Evolutionary conservation across 1,140 invertebrate genomes (phyloP).

Genomic region (Heliconius eleuchia): DNA sequence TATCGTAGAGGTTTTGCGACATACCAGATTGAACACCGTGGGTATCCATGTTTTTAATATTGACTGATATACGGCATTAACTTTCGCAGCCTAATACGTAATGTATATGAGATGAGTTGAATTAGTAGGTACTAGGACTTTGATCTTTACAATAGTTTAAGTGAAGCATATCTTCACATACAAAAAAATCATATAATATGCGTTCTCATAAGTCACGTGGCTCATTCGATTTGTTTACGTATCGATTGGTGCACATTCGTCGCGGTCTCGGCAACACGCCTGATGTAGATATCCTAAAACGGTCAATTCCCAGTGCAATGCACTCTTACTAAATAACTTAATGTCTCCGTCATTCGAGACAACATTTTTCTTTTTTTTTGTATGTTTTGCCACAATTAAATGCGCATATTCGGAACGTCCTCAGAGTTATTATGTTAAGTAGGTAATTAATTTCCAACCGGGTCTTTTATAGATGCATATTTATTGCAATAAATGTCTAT

Average conservation of each 20-base stretch:
- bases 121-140: too few relatives aligned
- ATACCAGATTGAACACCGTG: too few relatives aligned
- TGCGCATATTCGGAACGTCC: constrained; percentile 55
- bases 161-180: too few relatives aligned
- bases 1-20: too few relatives aligned
- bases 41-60: too few relatives aligned
- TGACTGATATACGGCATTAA: too few relatives aligned
- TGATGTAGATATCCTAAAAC: constrained; percentile 59
- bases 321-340: constrained; percentile 73
- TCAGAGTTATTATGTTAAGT: constrained; percentile 68
- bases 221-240: constrained; percentile 56
- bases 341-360: constrained; percentile 61
- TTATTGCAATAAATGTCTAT: constrained; percentile 53
- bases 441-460: constrained; percentile 72
- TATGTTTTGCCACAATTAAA: constrained; percentile 68
- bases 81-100: too few relatives aligned
- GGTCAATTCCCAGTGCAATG: constrained; percentile 69
- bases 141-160: too few relatives aligned
- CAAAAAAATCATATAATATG: too few relatives aligned
- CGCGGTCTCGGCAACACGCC: constrained; percentile 44
- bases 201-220: constrained; percentile 52
- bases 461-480: constrained; percentile 55
- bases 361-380: constrained; percentile 58
- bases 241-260: constrained; percentile 55
- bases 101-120: too few relatives aligned